Evolutionary conservation across 2,797 vertebrate species (phyloP), one percentile per base, ranked within the genome.

Genomic region (Xiphorhynchus erythropygius): DNA sequence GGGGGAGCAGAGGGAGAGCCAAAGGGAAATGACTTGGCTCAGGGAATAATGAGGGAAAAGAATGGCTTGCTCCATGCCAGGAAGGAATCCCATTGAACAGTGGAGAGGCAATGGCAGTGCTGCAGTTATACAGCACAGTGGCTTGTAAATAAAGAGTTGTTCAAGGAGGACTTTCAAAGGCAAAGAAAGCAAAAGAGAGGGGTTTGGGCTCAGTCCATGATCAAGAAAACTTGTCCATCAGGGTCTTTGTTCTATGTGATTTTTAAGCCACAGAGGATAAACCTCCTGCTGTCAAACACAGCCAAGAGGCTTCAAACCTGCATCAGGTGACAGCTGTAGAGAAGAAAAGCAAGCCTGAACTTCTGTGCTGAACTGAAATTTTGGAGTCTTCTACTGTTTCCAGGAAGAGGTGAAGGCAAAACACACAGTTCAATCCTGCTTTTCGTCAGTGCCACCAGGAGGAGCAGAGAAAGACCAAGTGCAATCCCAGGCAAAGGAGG

Each of bases 201-300:
- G 10, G 3, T 1, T 7, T n/a, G 62, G 52, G 14, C 13, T 73
- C 24, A 30, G 23, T 19, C 47, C 5, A 6, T 23, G 4, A 21
- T 39, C 24, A 74, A 16, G 24, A 79, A 67, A 80, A 1, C 16
- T 59, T 33, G 3, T 65, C 6, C 13, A 11, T 37, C 37, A 37
- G 37, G 37, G 2, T 49, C 13, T 62, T 49, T 67, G 7, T 60
- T 55, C n/a, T 68, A 2, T 0, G 0, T 46, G 17, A 39, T 33
- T 69, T 14, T 71, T 84, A 19, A 73, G 4, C 11, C 59, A n/a
- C 2, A 39, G 33, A 56, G 22, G 67, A 70, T 33, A 32, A 91
- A 71, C 1, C 0, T 63, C 2, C 21, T 62, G 10, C 2, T 65
- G 23, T 12, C 1, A 2, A 74, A 17, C 3, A 52, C 50, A 52